phyloP scores from a whole-genome alignment of 2,113 vertebrate species.

The Callocephalon fimbriatum region DNA sequence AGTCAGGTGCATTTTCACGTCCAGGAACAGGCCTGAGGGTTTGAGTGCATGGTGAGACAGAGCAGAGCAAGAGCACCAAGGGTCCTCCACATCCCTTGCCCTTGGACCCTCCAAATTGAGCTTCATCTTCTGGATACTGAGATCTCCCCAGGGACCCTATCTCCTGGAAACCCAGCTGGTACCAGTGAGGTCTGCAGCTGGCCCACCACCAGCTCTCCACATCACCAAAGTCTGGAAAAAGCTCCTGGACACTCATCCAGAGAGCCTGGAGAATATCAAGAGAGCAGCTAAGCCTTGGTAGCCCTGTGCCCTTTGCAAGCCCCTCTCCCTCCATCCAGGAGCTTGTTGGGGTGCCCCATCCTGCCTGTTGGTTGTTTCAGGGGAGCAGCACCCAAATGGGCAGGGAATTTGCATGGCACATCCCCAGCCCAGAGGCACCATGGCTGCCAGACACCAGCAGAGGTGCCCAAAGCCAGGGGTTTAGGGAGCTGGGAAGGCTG shows the following conservation, averaged over 20 bases:
- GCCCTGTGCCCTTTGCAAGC: neutral
- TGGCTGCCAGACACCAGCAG: neutral
- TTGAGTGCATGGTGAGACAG: neutral
- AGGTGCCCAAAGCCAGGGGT: neutral
- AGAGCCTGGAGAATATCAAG: neutral
- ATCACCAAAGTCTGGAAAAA: neutral
- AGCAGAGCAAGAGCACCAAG: neutral
- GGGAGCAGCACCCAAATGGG: neutral
- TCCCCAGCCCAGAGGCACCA: neutral
- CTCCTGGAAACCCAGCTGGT: neutral
- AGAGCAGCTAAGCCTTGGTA: neutral
- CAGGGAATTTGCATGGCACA: neutral
- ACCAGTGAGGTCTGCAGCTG: neutral
- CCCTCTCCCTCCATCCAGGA: neutral
- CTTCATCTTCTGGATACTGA: neutral
- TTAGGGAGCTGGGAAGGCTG: neutral
- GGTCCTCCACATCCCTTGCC: neutral
- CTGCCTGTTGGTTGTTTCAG: neutral
- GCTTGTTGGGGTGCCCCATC: neutral
- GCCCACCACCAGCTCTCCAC: neutral
- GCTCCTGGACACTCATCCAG: neutral
- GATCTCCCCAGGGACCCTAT: neutral
- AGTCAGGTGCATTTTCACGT: neutral
- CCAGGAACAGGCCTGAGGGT: neutral
- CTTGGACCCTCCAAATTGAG: neutral